These are phyloP conservation scores for Virgularia gustaviana DNA, from an alignment of 92 coral and sea anemone species.

Conservation along the genomic window DNA sequence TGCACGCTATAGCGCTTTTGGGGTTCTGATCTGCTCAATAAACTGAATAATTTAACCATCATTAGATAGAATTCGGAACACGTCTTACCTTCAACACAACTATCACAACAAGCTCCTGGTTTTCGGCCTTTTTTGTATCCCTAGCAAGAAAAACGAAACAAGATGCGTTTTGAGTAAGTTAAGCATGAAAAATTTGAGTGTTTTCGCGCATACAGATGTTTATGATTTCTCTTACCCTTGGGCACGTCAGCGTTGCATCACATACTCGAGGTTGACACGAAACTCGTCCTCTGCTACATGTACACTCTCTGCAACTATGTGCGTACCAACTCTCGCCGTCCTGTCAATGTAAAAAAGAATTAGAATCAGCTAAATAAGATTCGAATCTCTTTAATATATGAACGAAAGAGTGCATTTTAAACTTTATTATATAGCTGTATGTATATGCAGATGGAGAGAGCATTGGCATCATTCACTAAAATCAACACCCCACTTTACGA, in stretches of 20 bases:
- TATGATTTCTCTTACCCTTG: constrained; percentile 40
- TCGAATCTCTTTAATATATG: no score
- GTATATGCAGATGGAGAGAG: no score
- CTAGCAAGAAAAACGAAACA: constrained; percentile 31
- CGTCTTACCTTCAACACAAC: constrained; percentile 86
- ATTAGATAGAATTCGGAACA: no score
- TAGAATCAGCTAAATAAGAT: no score
- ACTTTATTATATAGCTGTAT: no score
- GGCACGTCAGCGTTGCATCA: constrained; percentile 38
- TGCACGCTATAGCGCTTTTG: no score
- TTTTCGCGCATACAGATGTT: neutral
- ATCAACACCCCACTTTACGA: no score
- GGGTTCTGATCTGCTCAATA: no score
- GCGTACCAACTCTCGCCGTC: constrained; percentile 75
- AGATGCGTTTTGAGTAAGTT: neutral
- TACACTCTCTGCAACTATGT: constrained; percentile 62
- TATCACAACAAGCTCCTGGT: constrained; percentile 88
- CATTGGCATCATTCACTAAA: no score
- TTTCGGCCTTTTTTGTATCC: constrained; percentile 68
- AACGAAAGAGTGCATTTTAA: no score
- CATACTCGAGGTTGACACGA: constrained; percentile 64
- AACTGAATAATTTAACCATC: no score
- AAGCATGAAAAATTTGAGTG: no score
- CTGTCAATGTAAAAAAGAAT: constrained; percentile 26
- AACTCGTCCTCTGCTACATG: constrained; percentile 54